Evolutionary conservation across 2,797 vertebrate species (phyloP), one percentile per base, ranked within the genome.

Genomic region (Urophycis tenuis): DNA sequence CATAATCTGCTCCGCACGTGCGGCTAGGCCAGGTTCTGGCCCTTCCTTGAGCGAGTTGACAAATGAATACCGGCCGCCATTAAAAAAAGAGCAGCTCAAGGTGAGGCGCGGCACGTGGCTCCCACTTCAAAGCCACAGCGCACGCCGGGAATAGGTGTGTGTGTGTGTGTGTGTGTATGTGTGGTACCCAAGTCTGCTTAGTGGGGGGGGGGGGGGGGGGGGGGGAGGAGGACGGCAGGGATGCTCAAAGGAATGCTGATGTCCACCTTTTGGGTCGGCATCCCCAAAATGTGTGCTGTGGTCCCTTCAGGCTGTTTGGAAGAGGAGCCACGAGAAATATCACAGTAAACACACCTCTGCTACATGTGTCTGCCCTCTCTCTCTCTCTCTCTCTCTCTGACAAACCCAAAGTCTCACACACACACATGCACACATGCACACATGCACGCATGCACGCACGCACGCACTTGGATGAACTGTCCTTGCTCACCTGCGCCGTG

Each of bases 241-340:
- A 78, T 72, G 77, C 88, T 88, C 83, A 88, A 81, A 90, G 82
- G 88, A 89, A 89, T 87, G 78, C 87, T 88, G 88, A 90, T 90
- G 88, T 87, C 86, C 81, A 87, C 83, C 81, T 88, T 87, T 86
- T 86, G 85, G 85, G 82, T 86, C 82, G 80, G 83, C 81, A 85
- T 83, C 82, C 83, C 84, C n/a, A n/a, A 87, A 86, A 83, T 84
- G 82, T 86, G 84, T 79, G 81, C 81, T 76, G 39, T 69, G 78
- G 76, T 77, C 30, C 80, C 87, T 88, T 80, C 75, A 73, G 87
- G 88, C 85, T 87, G 77, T 76, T 87, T 81, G 84, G 81, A 86
- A 85, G 83, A 87, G 81, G 81, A 88, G 79, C 82, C 81, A 80
- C 83, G 81, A 14, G 75, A 83, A 83, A 84, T 88, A 86, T 83